Evolutionary conservation across 2,888 invertebrate genomes (phyloP), one percentile per base, ranked within the genome.

Genomic region (Muschampia plurimacula): DNA sequence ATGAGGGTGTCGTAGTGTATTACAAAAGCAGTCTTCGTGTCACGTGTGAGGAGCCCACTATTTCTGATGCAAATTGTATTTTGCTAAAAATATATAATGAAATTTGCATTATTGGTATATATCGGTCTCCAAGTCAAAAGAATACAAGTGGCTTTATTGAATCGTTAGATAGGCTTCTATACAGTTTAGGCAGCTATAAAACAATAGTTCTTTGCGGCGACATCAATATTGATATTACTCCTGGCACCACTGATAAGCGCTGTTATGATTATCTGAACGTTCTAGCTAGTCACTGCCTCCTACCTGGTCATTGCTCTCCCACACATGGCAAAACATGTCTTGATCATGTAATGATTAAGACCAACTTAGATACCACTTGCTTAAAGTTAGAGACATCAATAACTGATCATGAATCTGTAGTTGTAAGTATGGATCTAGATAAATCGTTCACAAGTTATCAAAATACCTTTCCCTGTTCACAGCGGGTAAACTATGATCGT

Each of bases 1-100:
- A 79, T n/a, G 78, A 81, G 66, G 79, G 79, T 0, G 79, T 80
- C 0, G 76, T 80, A 0, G 67, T 78, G 0, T 80, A 77, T 22
- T 76, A 68, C 15, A 77, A 73, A 12, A 69, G 63, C 7, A 15
- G 67, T 4, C 22, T 79, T 0, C 22, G 57, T 13, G 69, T 74
- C 0, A 10, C 32, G 0, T n/a, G 28, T 15, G 75, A 78, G 36
- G 78, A 80, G 67, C 75, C 76, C 1, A 12, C 36, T 22, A 3
- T 78, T 2, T 28, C 0, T 3, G 77, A 78, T 13, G 77, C 79
- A 0, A 81, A 79, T 49, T 78, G 79, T 63, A 57, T 81, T 0
- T 0, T 74, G 1, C 9, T 76, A 62, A 69, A 66, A 39, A 6
- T 75, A 0, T 72, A 74, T 32, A 28, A 59, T 4, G 60, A 75